Base-by-base conservation (phyloP, 2,113 vertebrate genomes). In the Xyliphius kryptos region DNA sequence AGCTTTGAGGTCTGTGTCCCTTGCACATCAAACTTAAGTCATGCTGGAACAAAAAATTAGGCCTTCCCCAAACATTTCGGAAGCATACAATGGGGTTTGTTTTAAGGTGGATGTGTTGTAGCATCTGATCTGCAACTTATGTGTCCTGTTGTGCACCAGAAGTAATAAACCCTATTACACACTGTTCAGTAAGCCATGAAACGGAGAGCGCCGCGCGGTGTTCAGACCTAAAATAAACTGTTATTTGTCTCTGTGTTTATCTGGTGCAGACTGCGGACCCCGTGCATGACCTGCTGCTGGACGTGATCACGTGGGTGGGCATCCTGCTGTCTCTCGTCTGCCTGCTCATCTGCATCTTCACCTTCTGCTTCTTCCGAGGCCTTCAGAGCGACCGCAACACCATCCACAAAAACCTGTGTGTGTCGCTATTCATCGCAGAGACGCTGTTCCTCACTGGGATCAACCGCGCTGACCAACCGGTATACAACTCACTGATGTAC, bases 321-420 rank as follows among this genome's bases (percentile, higher is more conserved):
- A 99, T 99, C 83, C 85, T 99, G 57, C 89, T 99, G n/a, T 98
- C 95, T 0, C 91, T 99, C 65, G 93, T 97, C 70, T 99, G 96
- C 80, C 91, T 99, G 72, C 87, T 98, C 83, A 93, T 99, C 81
- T 97, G 94, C 88, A 92, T 99, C 89, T 98, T 99, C 88, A 98
- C 96, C 66, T 99, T 99, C 85, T 97, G 96, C 88, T 98, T 97
- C 84, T 98, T 99, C 86, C 92, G 92, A 0, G 95, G 94, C 16
- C 92, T 98, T 52, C 96, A 97, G 83, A 98, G 95, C 0, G 96
- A 98, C 64, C 90, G 96, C 14, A 98, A 98, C 83, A 98, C 96
- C 1, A 98, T 98, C 80, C 96, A 98, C 73, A 98, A 98, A 84
- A 98, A 98, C 76, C 82, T 98, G 59, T 98, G 96, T 74, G 88